Percentiles rank a stretch among this genome's conserved stretches.
Evolutionary conservation across 2,797 vertebrate genomes (phyloP).

Genomic region (Pantherophis vulpinus): DNA sequence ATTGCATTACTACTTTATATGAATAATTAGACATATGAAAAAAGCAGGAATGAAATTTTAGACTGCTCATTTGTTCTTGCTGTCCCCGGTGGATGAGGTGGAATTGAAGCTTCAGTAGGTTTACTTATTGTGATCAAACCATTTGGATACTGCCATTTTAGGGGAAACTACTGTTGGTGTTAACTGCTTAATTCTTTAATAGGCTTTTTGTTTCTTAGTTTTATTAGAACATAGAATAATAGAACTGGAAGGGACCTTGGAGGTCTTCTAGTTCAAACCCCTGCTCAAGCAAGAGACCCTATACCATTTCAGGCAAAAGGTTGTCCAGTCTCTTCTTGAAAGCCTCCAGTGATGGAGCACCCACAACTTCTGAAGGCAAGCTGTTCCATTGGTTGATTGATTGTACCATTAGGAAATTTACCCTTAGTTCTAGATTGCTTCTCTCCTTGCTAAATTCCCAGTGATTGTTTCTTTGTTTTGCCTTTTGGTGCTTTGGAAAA

Average conservation of each 20-base stretch:
- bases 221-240: neutral
- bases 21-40: neutral
- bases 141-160: neutral
- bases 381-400: neutral
- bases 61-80: neutral
- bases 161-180: neutral
- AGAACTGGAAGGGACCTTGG: neutral
- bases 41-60: neutral
- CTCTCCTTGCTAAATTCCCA: neutral
- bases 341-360: neutral
- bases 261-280: neutral
- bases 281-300: neutral
- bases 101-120: neutral
- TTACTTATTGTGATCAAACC: neutral
- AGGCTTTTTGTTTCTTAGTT: neutral
- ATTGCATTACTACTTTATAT: neutral
- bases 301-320: neutral
- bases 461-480: neutral
- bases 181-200: neutral
- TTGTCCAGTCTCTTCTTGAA: neutral
- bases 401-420: neutral
- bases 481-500: neutral
- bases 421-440: neutral
- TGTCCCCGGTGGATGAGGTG: neutral
- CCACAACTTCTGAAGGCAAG: neutral